A percentile compares a stretch with the other conserved stretches of the same genome.
Evolutionary conservation across 2,888 invertebrate genomes (phyloP).

Genomic region (Cybosia mesomella): DNA sequence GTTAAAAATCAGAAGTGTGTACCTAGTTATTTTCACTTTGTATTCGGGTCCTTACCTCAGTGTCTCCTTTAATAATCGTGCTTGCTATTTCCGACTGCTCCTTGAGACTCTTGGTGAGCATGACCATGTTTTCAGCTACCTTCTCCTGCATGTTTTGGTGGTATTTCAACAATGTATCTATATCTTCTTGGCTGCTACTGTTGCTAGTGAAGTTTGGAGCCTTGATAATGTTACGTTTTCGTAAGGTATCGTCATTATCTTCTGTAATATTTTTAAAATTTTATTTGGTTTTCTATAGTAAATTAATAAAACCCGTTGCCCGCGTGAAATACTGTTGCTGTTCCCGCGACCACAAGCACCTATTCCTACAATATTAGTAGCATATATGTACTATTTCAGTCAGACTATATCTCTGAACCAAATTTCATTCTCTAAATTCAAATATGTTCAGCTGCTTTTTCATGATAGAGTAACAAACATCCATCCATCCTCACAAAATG

Average conservation of each 20-base stretch:
- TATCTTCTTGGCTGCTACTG: conserved; percentile 88
- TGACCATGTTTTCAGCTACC: conserved; percentile 97
- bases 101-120: conserved; percentile 94
- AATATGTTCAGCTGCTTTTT: too few relatives aligned
- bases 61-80: conserved; percentile 95
- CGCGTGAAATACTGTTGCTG: not conserved
- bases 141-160: conserved; percentile 96
- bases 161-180: conserved; percentile 94
- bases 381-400: too few relatives aligned
- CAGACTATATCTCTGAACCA: too few relatives aligned
- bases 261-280: conserved; percentile 50
- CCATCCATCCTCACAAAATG: too few relatives aligned
- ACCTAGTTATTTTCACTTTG: not conserved
- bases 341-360: too few relatives aligned
- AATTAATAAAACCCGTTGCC: too few relatives aligned
- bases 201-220: conserved; percentile 81
- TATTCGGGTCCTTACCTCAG: conserved; percentile 86
- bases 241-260: conserved; percentile 71
- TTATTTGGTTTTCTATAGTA: too few relatives aligned
- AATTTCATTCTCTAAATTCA: too few relatives aligned
- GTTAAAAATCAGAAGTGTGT: too few relatives aligned
- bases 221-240: conserved; percentile 86
- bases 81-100: conserved; percentile 96
- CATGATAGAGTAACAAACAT: too few relatives aligned
- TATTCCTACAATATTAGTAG: too few relatives aligned